Evolutionary conservation across 2,888 invertebrate genomes (phyloP).

Genomic region (Ecdyonurus torrentis): DNA sequence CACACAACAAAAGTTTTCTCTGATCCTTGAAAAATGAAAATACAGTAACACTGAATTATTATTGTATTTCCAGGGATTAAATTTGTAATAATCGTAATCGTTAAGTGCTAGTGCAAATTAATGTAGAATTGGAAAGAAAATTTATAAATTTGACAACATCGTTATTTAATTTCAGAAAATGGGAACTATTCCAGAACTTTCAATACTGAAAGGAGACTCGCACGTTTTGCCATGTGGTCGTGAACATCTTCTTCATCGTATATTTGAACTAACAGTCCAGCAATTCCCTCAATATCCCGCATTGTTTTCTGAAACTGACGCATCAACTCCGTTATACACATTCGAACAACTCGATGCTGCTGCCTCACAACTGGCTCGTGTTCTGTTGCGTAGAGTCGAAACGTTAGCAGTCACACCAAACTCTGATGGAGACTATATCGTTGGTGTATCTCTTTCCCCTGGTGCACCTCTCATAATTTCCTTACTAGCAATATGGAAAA

Average conservation of each 20-base stretch:
- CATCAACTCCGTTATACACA: constrained; percentile 17
- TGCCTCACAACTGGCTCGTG: constrained; percentile 39
- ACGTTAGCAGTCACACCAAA: constrained; percentile 25
- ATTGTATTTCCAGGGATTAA: no score
- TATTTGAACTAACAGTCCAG: constrained; percentile 29
- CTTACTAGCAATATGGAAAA: constrained; percentile 59
- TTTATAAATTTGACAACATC: no score
- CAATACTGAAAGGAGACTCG: constrained; percentile 37
- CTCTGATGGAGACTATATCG: constrained; percentile 50
- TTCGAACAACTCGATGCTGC: constrained; percentile 37
- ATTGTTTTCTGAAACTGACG: constrained; percentile 37
- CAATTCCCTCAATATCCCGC: constrained; percentile 30
- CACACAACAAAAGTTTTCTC: no score
- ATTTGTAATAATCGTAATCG: no score
- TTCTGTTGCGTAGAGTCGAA: constrained; percentile 29
- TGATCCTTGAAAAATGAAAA: no score
- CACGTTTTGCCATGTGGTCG: constrained; percentile 13
- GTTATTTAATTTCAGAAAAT: constrained; percentile 31
- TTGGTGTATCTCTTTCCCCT: constrained; percentile 67
- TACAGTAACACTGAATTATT: no score
- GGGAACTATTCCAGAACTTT: constrained; percentile 60
- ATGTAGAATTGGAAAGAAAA: no score
- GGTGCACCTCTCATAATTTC: constrained; percentile 47
- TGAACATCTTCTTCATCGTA: constrained; percentile 33
- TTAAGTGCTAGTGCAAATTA: no score